Evolutionary conservation across 1,140 invertebrate species (phyloP).

Genomic region (Meloidogyne hapla): DNA sequence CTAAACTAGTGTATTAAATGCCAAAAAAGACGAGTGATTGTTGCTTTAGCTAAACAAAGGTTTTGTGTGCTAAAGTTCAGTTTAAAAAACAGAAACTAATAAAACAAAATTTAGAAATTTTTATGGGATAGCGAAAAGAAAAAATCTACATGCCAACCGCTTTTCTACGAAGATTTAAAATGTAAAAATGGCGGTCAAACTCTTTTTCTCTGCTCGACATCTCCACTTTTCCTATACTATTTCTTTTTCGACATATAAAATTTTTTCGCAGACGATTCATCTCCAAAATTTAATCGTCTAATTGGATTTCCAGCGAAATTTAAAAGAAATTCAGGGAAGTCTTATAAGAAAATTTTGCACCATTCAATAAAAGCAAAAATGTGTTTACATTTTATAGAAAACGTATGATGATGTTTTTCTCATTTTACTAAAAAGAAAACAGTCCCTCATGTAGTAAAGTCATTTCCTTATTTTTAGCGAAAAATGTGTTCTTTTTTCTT

Average conservation of each 20-base stretch:
- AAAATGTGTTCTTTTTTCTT: neutral
- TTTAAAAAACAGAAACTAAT: neutral
- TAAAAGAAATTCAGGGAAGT: constrained; percentile 2
- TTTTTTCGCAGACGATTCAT: neutral
- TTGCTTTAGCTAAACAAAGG: neutral
- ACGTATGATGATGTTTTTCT: neutral
- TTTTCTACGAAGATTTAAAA: too few species aligned
- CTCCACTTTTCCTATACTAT: too few species aligned
- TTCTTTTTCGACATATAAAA: neutral
- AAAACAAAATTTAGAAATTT: neutral
- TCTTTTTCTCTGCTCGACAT: too few species aligned
- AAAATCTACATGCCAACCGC: too few species aligned
- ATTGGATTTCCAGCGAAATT: too few species aligned
- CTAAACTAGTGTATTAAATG: neutral
- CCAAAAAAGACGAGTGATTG: neutral
- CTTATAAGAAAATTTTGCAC: neutral
- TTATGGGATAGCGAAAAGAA: neutral
- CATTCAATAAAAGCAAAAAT: neutral
- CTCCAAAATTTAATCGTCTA: too few species aligned
- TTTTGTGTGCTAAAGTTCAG: neutral
- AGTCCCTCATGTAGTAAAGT: neutral
- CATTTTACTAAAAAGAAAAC: neutral
- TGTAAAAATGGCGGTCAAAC: too few species aligned
- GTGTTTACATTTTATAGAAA: neutral
- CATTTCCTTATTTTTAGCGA: neutral